Conservation (phyloP, 1,140 invertebrate genomes). For the Papilio dardanus region DNA sequence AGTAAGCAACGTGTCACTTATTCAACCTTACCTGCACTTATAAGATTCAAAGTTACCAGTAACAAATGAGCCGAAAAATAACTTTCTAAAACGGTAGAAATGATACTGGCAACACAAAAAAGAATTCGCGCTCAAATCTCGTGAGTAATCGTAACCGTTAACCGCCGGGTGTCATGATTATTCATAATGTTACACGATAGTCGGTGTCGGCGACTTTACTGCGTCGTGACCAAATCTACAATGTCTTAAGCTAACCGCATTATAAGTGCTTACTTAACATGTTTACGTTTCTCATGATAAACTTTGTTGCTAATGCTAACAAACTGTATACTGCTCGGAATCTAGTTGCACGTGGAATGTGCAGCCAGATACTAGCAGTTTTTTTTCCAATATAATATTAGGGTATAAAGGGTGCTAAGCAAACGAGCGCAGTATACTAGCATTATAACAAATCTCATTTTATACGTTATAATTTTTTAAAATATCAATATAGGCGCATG, state of each 20-base stretch:
- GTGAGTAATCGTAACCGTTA: conserved; percentile 30
- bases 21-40: too few species aligned
- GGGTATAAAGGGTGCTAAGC: too few species aligned
- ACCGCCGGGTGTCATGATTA: conserved; percentile 26
- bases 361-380: too few species aligned
- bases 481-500: too few species aligned
- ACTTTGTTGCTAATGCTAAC: background rate
- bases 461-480: too few species aligned
- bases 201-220: conserved; percentile 20
- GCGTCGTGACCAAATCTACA: background rate
- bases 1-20: too few species aligned
- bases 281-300: background rate
- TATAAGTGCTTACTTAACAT: conserved; percentile 11
- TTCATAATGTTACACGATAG: conserved; percentile 21
- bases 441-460: too few species aligned
- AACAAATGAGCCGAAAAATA: background rate
- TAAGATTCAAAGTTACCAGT: background rate
- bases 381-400: too few species aligned
- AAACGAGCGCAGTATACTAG: too few species aligned
- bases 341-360: too few species aligned
- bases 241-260: conserved; percentile 11
- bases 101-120: conserved; percentile 1
- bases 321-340: too few species aligned
- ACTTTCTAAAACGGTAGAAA: conserved; percentile 13
- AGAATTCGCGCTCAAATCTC: conserved; percentile 25